Percentiles rank a stretch among this genome's conserved stretches.
These are phyloP conservation scores for Dexiosoma caninum DNA, from an alignment of 2,888 invertebrate species.

Conservation along the genomic window DNA sequence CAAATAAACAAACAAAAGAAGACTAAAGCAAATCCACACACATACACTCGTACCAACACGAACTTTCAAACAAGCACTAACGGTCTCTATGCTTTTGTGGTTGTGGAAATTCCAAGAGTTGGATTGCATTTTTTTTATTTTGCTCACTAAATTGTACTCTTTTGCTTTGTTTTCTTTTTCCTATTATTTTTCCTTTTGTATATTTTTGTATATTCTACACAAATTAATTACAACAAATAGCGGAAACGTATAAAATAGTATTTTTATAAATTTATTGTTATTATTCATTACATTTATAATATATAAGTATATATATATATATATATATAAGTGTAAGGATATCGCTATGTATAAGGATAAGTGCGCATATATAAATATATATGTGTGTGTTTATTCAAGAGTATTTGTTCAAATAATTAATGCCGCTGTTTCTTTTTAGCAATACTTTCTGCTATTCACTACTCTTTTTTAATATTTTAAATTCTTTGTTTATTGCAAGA, in stretches of 20 bases:
- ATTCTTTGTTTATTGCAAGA: slow-evolving; percentile 51
- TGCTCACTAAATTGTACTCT: neutral
- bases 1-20: neutral
- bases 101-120: neutral
- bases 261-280: slow-evolving; percentile 17
- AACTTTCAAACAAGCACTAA: neutral
- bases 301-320: too few species aligned
- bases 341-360: neutral
- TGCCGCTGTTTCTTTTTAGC: slow-evolving; percentile 18
- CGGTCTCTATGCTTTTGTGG: neutral
- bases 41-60: neutral
- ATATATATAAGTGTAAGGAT: too few species aligned
- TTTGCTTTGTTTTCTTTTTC: neutral
- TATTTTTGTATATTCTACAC: slow-evolving; percentile 10
- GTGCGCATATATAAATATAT: neutral
- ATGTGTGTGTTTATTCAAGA: slow-evolving; percentile 11
- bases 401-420: slow-evolving; percentile 31
- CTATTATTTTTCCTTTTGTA: neutral
- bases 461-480: slow-evolving; percentile 22
- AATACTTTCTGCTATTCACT: neutral
- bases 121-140: neutral
- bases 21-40: neutral
- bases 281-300: neutral
- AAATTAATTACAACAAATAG: slow-evolving; percentile 59
- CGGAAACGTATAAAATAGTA: slow-evolving; percentile 36